Percentiles rank a stretch among this genome's conserved stretches.
Conservation (phyloP, 2,888 invertebrate genomes). For the Nebria salina region DNA sequence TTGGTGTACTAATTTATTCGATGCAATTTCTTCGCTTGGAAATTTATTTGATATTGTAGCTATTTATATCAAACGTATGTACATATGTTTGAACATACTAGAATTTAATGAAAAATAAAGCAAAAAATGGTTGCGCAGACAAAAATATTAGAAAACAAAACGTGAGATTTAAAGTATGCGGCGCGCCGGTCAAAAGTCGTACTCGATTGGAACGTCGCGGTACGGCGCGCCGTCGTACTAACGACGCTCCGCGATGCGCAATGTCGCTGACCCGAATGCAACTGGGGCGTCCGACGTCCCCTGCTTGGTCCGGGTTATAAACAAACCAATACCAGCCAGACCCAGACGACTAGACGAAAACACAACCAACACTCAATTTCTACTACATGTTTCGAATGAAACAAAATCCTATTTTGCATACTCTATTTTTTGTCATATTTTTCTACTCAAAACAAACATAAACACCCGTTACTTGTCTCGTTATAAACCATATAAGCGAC, state of each 20-base stretch:
- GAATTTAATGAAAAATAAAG: no score
- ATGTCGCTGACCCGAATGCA: neutral
- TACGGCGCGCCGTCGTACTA: neutral
- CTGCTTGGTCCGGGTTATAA: neutral
- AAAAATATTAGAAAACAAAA: no score
- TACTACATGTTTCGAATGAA: neutral
- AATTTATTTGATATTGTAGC: no score
- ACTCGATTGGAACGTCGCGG: neutral
- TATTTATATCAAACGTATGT: no score
- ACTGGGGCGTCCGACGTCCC: neutral
- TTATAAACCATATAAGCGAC: neutral
- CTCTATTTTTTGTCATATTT: neutral
- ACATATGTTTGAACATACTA: no score
- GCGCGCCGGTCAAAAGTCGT: neutral
- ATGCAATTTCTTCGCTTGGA: neutral
- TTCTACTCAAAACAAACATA: neutral
- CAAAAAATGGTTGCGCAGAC: no score
- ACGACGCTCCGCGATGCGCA: neutral
- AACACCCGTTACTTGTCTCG: no score
- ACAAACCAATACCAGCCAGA: neutral
- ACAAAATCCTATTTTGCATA: neutral
- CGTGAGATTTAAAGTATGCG: neutral
- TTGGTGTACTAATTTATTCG: neutral
- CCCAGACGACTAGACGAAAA: slow-evolving; percentile 1
- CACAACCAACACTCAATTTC: neutral